Evolutionary conservation across 2,888 invertebrate species (phyloP).

Genomic region (Cheilosia impressa): DNA sequence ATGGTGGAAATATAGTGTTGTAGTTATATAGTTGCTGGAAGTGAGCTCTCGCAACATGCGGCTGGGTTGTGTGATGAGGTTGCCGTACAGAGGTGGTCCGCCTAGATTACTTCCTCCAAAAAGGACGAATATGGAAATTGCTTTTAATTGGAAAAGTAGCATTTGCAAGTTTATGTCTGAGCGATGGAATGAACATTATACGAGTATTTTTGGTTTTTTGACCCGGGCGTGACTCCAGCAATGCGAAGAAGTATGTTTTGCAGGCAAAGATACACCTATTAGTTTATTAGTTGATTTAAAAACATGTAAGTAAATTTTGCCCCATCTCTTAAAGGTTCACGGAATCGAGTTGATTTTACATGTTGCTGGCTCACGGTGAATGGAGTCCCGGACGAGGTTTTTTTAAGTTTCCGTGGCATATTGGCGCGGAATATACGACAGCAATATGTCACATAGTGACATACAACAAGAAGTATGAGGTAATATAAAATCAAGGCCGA

Average conservation of each 20-base stretch:
- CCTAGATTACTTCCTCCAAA: constrained; percentile 45
- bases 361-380: too few species aligned
- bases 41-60: constrained; percentile 12
- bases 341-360: too few species aligned
- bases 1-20: constrained; percentile 39
- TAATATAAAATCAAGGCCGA: too few species aligned
- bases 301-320: too few species aligned
- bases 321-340: too few species aligned
- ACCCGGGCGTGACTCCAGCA: constrained; percentile 17
- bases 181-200: constrained; percentile 8
- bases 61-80: constrained; percentile 20
- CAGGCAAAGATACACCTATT: neutral
- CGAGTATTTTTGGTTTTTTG: constrained; percentile 12
- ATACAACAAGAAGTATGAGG: too few species aligned
- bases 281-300: too few species aligned
- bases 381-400: too few species aligned
- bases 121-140: constrained; percentile 63
- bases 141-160: constrained; percentile 69
- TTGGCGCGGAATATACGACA: too few species aligned
- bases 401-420: too few species aligned
- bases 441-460: too few species aligned
- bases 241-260: neutral
- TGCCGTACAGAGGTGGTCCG: constrained; percentile 14
- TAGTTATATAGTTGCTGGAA: too few species aligned
- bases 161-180: constrained; percentile 41